Base-by-base conservation (phyloP, 1,140 invertebrate genomes). In the Lepidotrigona ventralis region DNA sequence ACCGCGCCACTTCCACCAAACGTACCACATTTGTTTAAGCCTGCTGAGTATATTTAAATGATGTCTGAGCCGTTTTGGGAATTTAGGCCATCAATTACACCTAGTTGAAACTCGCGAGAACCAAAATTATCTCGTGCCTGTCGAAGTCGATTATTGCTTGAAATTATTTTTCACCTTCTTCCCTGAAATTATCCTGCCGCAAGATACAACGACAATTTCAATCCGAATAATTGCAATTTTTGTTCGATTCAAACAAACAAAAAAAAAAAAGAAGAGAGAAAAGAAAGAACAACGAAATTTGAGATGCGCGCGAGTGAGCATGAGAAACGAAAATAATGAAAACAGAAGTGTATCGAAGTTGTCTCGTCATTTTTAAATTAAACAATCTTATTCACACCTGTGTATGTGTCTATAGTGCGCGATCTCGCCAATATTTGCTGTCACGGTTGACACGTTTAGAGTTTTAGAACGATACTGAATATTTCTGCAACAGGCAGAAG, bases 301-400 rank as follows among this genome's bases (percentile, higher is more conserved):
- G 17, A 15, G 23, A 46, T 9, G 46, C 51, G 56, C 19, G 46
- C 26, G 17, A 46, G 46, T 1, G 3, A 29, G 68, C 53, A 53
- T 1, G 71, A 33, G 33, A 68, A 75, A 69, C 66, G 72, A 85
- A 88, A 88, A 88, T 85, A 85, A 87, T 82, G 29, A 71, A 82
- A 70, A 72, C 64, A 83, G 70, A 76, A 81, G 79, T 76, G 83
- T 88, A 88, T 81, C 75, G 54, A 87, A 79, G 83, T 82, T 88
- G 86, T 88, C 83, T 83, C 69, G 77, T 87, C 66, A 73, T 29
- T 74, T 84, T 87, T 68, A 3, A 76, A 76, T 21, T 29, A 12
- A 46, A 29, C 68, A 8, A 60, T 60, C 26, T 39, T 46, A 58
- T 26, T 69, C 64, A 51, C 66, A 66, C 51, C 6, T 33, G 33